Conservation (phyloP, 2,888 invertebrate genomes). For the Hirtodrosophila confusa region DNA sequence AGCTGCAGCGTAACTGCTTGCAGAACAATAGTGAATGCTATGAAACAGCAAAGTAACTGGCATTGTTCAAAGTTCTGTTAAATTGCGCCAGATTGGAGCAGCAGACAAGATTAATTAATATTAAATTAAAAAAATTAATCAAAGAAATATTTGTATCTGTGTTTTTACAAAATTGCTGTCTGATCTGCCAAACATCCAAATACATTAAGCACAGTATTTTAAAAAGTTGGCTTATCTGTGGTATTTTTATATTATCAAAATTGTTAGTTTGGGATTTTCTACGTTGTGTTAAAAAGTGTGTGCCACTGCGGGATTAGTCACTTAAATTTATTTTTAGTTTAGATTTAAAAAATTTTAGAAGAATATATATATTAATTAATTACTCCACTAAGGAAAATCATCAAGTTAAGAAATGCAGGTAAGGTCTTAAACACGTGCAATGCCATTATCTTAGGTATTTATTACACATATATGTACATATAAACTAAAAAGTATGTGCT, state of each 20-base stretch:
- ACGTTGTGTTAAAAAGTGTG: slow-evolving; percentile 1
- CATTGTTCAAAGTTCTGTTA: too few species aligned
- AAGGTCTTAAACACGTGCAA: background rate
- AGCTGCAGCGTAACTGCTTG: too few species aligned
- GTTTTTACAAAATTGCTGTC: background rate
- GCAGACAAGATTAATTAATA: too few species aligned
- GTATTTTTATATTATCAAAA: background rate
- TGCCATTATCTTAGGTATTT: background rate
- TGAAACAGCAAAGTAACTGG: too few species aligned
- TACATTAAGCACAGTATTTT: background rate
- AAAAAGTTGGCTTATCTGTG: too few species aligned
- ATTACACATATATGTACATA: slow-evolving; percentile 2
- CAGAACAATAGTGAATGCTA: too few species aligned
- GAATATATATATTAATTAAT: background rate
- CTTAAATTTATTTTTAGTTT: slow-evolving; percentile 30
- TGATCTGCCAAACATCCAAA: too few species aligned
- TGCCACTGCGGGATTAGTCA: slow-evolving; percentile 36
- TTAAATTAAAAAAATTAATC: too few species aligned
- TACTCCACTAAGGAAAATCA: background rate
- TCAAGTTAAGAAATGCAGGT: slow-evolving; percentile 47
- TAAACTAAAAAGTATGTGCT: background rate
- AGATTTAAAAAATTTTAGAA: slow-evolving; percentile 9
- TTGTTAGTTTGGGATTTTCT: slow-evolving; percentile 7
- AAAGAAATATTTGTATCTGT: too few species aligned
- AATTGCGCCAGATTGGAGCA: too few species aligned